Base-by-base conservation (phyloP, 2,113 vertebrate species). In the Crypturellus undulatus region DNA sequence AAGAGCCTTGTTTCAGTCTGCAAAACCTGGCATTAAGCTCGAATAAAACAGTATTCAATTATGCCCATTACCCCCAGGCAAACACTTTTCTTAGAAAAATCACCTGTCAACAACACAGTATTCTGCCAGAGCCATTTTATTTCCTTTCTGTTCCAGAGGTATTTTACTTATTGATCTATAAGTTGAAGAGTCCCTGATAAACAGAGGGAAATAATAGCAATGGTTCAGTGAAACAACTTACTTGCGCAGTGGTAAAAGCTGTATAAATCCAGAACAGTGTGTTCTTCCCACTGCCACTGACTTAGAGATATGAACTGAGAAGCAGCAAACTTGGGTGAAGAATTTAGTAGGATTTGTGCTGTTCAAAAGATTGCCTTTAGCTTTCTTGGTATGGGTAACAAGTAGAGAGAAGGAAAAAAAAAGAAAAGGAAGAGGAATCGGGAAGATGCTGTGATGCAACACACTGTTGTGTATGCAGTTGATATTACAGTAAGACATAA, bases 21-120 rank as follows among this genome's bases (percentile, higher is more conserved):
- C 60, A 93, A 88, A 91, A 80, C 51, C 76, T 88, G 92, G 90
- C 60, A 88, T 71, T 78, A 60, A 72, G 14, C 42, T 90, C 32
- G 51, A 80, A 34, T 52, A 83, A 90, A 94, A 83, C 76, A 94
- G 83, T 60, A 67, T 60, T 32, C 72, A 86, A 68, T 92, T 92
- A 94, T 92, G 84, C 69, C 90, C 51, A 43, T 92, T 90, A 71
- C 80, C 91, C 85, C 25, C 36, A 89, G 94, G 96, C 93, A 89
- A 96, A 59, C 72, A 81, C 63, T 91, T 90, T 94, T 90, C 87
- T 83, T 69, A 92, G 94, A 95, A 96, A 96, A 96, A 94, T 92
- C 87, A 92, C 93, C 94, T 97, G 87, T 93, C 93, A 96, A 70
- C 87, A 95, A 32, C 45, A 87, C 34, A 75, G 32, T 40, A 67